Evolutionary conservation across 2,797 vertebrate species (phyloP).

Genomic region (Rhinatrema bivittatum): DNA sequence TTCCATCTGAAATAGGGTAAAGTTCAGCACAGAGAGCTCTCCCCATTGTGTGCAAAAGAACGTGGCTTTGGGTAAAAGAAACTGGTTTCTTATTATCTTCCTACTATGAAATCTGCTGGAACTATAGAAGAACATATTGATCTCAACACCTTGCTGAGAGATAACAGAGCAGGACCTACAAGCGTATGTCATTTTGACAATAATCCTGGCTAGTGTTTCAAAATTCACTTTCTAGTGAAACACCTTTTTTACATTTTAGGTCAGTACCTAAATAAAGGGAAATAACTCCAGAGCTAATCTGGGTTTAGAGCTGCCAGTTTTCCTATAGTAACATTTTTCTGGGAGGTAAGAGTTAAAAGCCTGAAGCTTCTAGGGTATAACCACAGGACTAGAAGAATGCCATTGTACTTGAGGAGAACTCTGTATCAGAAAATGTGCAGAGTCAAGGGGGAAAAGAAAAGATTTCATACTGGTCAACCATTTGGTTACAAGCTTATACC

Average conservation of each 20-base stretch:
- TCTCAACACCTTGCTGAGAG: background rate
- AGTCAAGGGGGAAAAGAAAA: background rate
- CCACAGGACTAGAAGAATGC: too few species aligned
- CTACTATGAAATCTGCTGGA: background rate
- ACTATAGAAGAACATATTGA: background rate
- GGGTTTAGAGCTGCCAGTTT: background rate
- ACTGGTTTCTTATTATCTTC: background rate
- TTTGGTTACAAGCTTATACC: background rate
- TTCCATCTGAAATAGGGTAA: conserved; percentile 1
- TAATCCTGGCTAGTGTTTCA: background rate
- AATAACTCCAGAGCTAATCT: background rate
- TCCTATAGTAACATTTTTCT: background rate
- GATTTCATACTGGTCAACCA: background rate
- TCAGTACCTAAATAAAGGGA: background rate
- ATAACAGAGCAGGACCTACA: background rate
- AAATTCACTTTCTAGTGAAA: too few species aligned
- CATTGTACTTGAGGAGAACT: too few species aligned
- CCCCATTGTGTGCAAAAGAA: background rate
- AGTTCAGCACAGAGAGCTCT: conserved; percentile 1
- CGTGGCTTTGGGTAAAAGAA: background rate
- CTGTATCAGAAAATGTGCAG: background rate
- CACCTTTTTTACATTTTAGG: conserved; percentile 2
- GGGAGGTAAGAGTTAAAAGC: background rate
- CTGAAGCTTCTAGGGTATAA: too few species aligned
- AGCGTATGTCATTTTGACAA: conserved; percentile 11